Base-by-base conservation (phyloP, 1,140 invertebrate genomes). In the Drosophila truncata region DNA sequence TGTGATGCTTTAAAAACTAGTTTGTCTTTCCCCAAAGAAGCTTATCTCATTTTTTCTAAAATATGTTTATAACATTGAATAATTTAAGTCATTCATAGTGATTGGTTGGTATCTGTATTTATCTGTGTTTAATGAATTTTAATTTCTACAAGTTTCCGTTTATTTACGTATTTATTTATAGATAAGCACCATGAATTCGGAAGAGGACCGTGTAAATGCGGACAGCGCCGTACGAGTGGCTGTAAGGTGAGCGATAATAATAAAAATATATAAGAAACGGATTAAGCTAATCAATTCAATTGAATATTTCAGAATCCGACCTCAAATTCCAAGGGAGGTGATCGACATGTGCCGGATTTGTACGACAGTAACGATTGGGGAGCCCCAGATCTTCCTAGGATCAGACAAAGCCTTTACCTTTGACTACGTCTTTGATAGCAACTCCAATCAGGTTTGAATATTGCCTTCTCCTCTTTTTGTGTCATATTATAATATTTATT, bases 351-450 rank as follows among this genome's bases (percentile, higher is more conserved):
- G 98, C 93, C 96, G 98, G 62, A 95, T 98, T 47, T 99, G 98
- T 93, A 99, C 98, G 0, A 94, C 95, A 50, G 97, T 99, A 8
- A 96, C 97, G 13, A 95, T 96, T 3, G 96, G 96, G 2, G 97
- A 98, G 78, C 97, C 98, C 0, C 98, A 99, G 92, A 96, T 99
- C 2, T 96, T 97, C 67, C 94, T 99, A 9, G 98, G 98, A 49
- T 96, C 96, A 18, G 98, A 99, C 93, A 97, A 98, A 91, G 96
- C 97, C 37, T 99, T 99, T 94, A 99, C 99, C 8, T 99, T 99
- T 93, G 98, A 99, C 94, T 96, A 97, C 94, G 98, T 99, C 6
- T 98, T 99, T 92, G 97, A 98, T 91, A 96, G 95, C 7, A 94
- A 94, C 58, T 94, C 95, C n/a, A 94, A 94, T 52, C 97, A 98